Conservation (phyloP, 1,140 invertebrate species). For the Drosophila arawakana region DNA sequence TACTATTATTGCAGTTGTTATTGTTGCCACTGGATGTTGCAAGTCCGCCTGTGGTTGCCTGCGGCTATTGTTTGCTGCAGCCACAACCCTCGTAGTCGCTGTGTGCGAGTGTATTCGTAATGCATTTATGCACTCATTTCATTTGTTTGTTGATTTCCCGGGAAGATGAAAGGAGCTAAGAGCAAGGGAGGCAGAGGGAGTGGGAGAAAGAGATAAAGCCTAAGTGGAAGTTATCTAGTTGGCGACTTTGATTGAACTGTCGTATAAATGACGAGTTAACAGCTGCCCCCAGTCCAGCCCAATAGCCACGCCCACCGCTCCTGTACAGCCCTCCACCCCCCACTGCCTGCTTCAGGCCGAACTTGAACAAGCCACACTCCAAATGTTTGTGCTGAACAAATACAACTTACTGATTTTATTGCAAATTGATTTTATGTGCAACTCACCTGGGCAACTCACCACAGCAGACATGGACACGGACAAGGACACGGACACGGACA, state of each 20-base stretch:
- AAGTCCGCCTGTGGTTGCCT: slow-evolving; percentile 48
- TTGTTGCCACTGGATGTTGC: slow-evolving; percentile 36
- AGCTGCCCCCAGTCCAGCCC: not conserved
- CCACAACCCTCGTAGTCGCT: slow-evolving; percentile 23
- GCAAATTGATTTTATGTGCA: slow-evolving; percentile 82
- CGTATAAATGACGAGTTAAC: slow-evolving; percentile 28
- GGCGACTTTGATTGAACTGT: slow-evolving; percentile 21
- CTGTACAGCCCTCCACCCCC: not conserved
- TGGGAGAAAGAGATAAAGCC: slow-evolving; percentile 5
- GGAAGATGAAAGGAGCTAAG: not conserved
- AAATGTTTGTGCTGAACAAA: slow-evolving; percentile 67
- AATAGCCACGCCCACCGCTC: not conserved
- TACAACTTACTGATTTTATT: slow-evolving; percentile 82
- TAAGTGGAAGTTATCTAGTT: slow-evolving; percentile 18
- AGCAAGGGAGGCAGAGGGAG: not conserved
- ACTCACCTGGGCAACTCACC: slow-evolving; percentile 45
- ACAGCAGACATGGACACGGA: slow-evolving; percentile 30
- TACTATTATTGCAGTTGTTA: not conserved
- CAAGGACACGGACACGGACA: slow-evolving; percentile 12
- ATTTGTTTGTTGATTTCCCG: slow-evolving; percentile 47
- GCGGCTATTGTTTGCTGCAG: slow-evolving; percentile 55
- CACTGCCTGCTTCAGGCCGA: not conserved
- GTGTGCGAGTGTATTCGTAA: slow-evolving; percentile 39
- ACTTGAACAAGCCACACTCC: slow-evolving; percentile 1
- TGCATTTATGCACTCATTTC: slow-evolving; percentile 59